Conservation (phyloP, 2,888 invertebrate genomes). For the Mimachlamys varia region DNA sequence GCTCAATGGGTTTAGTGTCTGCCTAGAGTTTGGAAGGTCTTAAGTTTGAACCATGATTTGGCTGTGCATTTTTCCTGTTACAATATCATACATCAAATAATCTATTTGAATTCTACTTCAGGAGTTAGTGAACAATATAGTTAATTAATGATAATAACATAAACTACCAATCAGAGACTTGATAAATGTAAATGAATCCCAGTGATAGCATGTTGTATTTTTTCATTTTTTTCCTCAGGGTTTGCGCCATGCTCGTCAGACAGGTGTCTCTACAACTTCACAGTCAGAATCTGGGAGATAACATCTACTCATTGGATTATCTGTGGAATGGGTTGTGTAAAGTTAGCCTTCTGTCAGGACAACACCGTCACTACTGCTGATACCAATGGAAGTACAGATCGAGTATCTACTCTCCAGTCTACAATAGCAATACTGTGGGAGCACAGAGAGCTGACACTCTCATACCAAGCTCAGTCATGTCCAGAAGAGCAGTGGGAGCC, state of each 20-base stretch:
- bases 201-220: neutral
- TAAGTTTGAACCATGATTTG: too few relatives aligned
- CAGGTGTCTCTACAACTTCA: neutral
- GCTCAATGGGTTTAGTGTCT: too few relatives aligned
- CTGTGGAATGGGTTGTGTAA: neutral
- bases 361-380: neutral
- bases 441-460: neutral
- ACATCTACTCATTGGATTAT: neutral
- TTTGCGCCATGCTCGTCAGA: constrained; percentile 3
- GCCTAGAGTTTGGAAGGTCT: too few relatives aligned
- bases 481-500: too few relatives aligned
- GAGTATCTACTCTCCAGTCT: neutral
- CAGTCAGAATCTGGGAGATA: constrained; percentile 10
- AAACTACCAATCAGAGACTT: too few relatives aligned
- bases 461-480: too few relatives aligned
- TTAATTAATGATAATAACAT: too few relatives aligned
- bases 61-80: too few relatives aligned
- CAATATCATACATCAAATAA: too few relatives aligned
- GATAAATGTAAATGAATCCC: neutral
- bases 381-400: too few relatives aligned
- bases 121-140: too few relatives aligned
- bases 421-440: neutral
- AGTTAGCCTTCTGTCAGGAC: neutral
- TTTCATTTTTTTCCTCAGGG: neutral
- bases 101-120: too few relatives aligned